Conservation (phyloP, 2,888 invertebrate genomes). For the Heliconius aoede region DNA sequence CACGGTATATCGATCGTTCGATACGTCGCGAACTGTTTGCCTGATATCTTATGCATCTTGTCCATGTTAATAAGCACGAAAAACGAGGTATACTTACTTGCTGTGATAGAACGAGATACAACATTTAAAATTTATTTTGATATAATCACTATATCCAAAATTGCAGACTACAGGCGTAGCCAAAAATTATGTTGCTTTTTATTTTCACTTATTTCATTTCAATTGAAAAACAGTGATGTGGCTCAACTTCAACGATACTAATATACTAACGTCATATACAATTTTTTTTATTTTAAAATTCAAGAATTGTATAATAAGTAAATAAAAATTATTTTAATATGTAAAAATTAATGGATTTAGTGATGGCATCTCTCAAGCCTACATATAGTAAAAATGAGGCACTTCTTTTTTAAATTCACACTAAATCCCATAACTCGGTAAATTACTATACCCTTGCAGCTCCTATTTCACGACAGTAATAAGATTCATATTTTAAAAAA, state of each 20-base stretch:
- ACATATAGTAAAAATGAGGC: too few relatives aligned
- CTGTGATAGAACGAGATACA: not conserved
- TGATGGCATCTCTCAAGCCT: too few relatives aligned
- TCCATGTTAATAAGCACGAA: constrained; percentile 16
- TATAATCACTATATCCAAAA: not conserved
- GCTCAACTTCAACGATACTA: too few relatives aligned
- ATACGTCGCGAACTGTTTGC: constrained; percentile 36
- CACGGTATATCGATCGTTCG: constrained; percentile 49
- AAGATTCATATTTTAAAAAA: not conserved
- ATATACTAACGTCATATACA: too few relatives aligned
- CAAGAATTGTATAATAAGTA: too few relatives aligned
- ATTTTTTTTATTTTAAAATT: too few relatives aligned
- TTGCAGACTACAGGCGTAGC: not conserved
- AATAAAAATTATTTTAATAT: too few relatives aligned
- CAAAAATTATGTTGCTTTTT: not conserved
- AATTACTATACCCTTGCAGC: not conserved
- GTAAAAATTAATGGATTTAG: too few relatives aligned
- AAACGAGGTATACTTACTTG: not conserved
- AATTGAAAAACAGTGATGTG: too few relatives aligned
- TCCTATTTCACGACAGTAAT: not conserved
- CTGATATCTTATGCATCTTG: constrained; percentile 25
- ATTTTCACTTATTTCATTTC: too few relatives aligned
- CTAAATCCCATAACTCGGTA: too few relatives aligned
- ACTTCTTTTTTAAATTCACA: too few relatives aligned
- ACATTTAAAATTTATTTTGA: not conserved